These are phyloP conservation scores for Chrysina gloriosa DNA, from an alignment of 2,888 invertebrate species.

Conservation along the genomic window DNA sequence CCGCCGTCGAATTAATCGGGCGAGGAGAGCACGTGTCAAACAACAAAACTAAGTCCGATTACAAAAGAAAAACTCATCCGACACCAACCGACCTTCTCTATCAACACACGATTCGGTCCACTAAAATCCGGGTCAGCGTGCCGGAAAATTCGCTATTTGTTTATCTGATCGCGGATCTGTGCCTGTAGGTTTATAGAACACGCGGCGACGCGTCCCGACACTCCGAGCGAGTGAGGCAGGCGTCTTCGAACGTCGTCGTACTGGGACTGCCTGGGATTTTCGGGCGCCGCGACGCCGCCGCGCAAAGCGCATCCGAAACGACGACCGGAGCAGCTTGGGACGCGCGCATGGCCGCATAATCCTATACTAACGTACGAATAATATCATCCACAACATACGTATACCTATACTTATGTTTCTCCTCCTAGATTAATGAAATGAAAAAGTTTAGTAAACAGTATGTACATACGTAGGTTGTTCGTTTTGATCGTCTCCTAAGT, in stretches of 20 bases:
- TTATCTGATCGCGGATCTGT: neutral
- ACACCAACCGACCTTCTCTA: too few relatives aligned
- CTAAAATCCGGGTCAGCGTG: conserved; percentile 1
- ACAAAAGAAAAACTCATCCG: neutral
- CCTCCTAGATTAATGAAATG: too few relatives aligned
- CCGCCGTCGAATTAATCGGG: too few relatives aligned
- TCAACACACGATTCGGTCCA: conserved; percentile 2
- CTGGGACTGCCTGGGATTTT: conserved; percentile 54
- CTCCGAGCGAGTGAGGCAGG: conserved; percentile 44
- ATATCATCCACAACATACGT: too few relatives aligned
- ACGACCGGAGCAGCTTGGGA: too few relatives aligned
- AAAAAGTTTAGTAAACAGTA: too few relatives aligned
- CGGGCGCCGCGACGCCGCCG: conserved; percentile 51
- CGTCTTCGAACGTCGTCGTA: conserved; percentile 49
- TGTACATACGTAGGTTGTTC: too few relatives aligned
- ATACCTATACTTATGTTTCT: too few relatives aligned
- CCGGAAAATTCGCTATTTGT: neutral
- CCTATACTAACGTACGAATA: too few relatives aligned
- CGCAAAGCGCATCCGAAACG: conserved; percentile 48
- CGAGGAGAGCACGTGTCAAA: too few relatives aligned
- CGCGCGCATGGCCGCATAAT: conserved; percentile 49
- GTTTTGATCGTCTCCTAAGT: too few relatives aligned
- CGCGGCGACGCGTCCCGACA: conserved; percentile 45
- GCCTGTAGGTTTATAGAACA: conserved; percentile 34
- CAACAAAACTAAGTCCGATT: too few relatives aligned